phyloP scores from a whole-genome alignment of 2,797 vertebrate species.

The Lemur catta region DNA sequence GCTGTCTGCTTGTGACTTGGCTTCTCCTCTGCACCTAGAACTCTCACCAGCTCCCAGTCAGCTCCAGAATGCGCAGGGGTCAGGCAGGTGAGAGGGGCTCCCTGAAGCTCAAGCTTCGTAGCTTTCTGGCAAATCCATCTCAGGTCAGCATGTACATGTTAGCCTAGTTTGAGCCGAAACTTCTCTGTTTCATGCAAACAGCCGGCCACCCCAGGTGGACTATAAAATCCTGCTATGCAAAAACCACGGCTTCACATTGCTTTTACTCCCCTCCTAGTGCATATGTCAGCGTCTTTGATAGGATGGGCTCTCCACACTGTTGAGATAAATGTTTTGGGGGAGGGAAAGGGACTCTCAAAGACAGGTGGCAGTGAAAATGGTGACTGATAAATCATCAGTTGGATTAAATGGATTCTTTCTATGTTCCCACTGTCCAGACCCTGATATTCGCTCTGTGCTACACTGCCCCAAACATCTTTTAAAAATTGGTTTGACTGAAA shows the following conservation, averaged over 20 bases:
- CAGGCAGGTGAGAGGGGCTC: background rate
- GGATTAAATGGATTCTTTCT: conserved; percentile 27
- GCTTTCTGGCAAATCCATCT: background rate
- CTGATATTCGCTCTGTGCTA: background rate
- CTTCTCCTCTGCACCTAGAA: background rate
- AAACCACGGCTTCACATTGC: background rate
- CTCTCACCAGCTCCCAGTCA: background rate
- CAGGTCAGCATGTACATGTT: background rate
- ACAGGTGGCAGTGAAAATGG: conserved; percentile 37
- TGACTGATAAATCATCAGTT: conserved; percentile 39
- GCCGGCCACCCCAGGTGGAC: background rate
- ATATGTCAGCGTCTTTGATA: background rate
- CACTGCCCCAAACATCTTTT: conserved; percentile 56
- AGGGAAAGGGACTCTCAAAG: background rate
- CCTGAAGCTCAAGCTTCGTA: background rate
- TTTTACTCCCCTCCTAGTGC: background rate
- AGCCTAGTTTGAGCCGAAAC: background rate
- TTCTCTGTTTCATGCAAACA: background rate
- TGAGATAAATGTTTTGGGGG: background rate
- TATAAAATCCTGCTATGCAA: background rate
- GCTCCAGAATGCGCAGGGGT: background rate
- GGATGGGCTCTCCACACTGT: background rate
- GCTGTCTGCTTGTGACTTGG: background rate
- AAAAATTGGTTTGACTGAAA: conserved; percentile 78
- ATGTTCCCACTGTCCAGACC: background rate